Evolutionary conservation across 2,888 invertebrate genomes (phyloP).

Genomic region (Sympetrum striolatum): DNA sequence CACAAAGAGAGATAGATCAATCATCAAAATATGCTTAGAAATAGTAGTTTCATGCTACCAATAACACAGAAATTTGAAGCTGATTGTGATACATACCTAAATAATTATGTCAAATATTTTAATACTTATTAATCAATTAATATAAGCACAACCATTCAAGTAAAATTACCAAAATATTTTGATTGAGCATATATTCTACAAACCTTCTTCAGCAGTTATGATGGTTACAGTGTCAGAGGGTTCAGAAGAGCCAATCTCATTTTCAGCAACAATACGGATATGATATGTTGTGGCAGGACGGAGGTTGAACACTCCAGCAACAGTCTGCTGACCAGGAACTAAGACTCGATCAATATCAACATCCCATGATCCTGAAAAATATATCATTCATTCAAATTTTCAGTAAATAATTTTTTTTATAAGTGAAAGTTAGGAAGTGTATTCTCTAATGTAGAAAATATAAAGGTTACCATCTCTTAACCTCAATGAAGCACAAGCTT

Average conservation of each 20-base stretch:
- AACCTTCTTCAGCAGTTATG: conserved; percentile 91
- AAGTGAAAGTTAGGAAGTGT: not conserved
- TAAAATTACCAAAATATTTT: too few relatives aligned
- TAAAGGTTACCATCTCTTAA: too few relatives aligned
- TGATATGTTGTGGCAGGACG: conserved; percentile 93
- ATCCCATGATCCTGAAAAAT: conserved; percentile 75
- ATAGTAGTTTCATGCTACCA: too few relatives aligned
- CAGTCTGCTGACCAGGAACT: conserved; percentile 87
- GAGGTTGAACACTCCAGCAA: conserved; percentile 87
- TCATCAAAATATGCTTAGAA: too few relatives aligned
- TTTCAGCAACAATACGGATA: conserved; percentile 90
- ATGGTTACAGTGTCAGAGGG: conserved; percentile 93
- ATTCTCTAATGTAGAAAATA: not conserved
- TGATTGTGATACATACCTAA: too few relatives aligned
- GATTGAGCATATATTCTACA: conserved; percentile 46
- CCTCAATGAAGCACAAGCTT: too few relatives aligned
- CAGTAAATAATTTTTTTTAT: not conserved
- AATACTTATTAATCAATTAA: too few relatives aligned
- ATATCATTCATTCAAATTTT: not conserved
- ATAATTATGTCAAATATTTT: too few relatives aligned
- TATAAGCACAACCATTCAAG: too few relatives aligned
- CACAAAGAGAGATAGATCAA: too few relatives aligned
- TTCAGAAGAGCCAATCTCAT: conserved; percentile 90
- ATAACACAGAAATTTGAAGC: too few relatives aligned
- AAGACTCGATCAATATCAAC: conserved; percentile 85